Percentiles rank a stretch among this genome's conserved stretches.
phyloP scores from a whole-genome alignment of 2,797 vertebrate genomes.

The Semaprochilodus insignis region DNA sequence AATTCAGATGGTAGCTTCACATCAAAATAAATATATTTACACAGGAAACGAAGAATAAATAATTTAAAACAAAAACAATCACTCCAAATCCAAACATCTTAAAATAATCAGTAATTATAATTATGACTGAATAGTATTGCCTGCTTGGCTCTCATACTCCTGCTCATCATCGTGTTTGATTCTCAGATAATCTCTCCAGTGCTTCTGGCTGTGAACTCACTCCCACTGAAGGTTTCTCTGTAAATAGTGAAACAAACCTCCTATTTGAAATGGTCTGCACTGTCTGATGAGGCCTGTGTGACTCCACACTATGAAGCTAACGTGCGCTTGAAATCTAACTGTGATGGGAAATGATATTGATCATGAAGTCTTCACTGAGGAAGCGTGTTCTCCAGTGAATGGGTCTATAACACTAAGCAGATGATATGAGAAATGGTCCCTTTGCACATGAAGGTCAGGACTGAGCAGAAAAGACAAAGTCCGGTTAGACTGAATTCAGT shows the following conservation, averaged over 20 bases:
- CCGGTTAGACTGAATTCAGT: constrained; percentile 65
- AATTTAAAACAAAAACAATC: constrained; percentile 88
- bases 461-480: constrained; percentile 44
- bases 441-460: constrained; percentile 48
- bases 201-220: constrained; percentile 34
- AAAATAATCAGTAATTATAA: constrained; percentile 68
- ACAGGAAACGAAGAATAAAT: constrained; percentile 93
- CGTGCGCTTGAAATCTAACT: constrained; percentile 22
- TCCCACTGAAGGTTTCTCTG: constrained; percentile 35
- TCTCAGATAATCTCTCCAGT: constrained; percentile 68
- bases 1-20: constrained; percentile 96
- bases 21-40: constrained; percentile 99
- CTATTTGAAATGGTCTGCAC: constrained; percentile 46
- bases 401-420: constrained; percentile 49
- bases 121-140: constrained; percentile 63
- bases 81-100: constrained; percentile 89
- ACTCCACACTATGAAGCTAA: constrained; percentile 21
- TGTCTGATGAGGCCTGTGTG: constrained; percentile 16
- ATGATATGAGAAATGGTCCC: constrained; percentile 61
- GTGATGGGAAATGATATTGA: constrained; percentile 37
- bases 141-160: constrained; percentile 81
- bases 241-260: constrained; percentile 28
- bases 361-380: constrained; percentile 26
- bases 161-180: constrained; percentile 60
- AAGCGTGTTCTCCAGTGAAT: constrained; percentile 31